A percentile compares a stretch with the other conserved stretches of the same genome.
phyloP scores from a whole-genome alignment of 2,797 vertebrate species.

The Nasua narica region DNA sequence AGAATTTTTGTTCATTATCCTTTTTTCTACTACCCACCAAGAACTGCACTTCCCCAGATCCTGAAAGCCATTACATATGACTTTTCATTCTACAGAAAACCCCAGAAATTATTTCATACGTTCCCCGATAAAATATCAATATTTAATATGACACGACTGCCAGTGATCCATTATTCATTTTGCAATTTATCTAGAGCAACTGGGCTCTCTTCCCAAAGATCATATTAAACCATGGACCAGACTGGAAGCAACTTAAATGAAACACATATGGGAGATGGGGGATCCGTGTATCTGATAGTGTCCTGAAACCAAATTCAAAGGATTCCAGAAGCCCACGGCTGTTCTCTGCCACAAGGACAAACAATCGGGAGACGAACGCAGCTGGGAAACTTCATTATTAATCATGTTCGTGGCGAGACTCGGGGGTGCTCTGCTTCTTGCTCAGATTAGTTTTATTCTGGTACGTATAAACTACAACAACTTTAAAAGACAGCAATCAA shows the following conservation, averaged over 20 bases:
- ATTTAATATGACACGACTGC: constrained; percentile 11
- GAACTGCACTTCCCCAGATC: background rate
- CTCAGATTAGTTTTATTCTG: constrained; percentile 29
- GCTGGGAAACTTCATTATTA: background rate
- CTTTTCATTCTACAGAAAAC: background rate
- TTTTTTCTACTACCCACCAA: background rate
- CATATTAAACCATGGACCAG: background rate
- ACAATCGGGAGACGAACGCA: background rate
- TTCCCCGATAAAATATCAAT: constrained; percentile 18
- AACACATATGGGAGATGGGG: background rate
- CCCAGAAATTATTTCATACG: background rate
- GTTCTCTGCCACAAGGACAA: background rate
- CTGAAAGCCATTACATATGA: background rate
- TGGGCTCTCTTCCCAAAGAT: constrained; percentile 26
- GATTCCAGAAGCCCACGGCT: background rate
- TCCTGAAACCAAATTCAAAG: background rate
- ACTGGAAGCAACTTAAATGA: background rate
- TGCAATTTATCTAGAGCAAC: constrained; percentile 26
- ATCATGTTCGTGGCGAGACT: background rate
- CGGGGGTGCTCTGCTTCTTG: background rate
- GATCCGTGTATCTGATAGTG: fast-evolving
- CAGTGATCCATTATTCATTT: constrained; percentile 24
- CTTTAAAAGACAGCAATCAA: constrained; percentile 40
- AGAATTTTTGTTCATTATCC: background rate
- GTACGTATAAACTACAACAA: background rate